phyloP scores from a whole-genome alignment of 2,797 vertebrate species.

The Poeciliopsis presidionis region DNA sequence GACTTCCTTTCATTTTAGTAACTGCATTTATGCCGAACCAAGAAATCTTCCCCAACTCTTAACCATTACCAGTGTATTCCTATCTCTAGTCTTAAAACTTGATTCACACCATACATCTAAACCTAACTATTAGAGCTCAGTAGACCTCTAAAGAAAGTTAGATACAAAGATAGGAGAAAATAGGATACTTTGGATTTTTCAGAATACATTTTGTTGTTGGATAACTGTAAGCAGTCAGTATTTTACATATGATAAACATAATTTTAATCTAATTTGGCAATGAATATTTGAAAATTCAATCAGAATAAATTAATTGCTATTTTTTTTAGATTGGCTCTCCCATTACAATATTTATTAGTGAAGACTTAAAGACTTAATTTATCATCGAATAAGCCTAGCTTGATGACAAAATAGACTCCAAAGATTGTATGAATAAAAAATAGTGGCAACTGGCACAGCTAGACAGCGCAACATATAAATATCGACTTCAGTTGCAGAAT shows the following conservation, averaged over 20 bases:
- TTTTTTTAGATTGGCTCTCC: background rate
- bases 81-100: background rate
- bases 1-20: background rate
- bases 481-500: background rate
- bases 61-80: background rate
- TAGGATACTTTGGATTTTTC: background rate
- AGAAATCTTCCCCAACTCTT: too few relatives aligned
- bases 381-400: background rate
- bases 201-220: background rate
- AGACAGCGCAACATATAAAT: background rate
- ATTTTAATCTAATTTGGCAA: background rate
- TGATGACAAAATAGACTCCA: background rate
- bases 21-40: background rate
- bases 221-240: background rate
- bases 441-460: background rate
- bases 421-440: background rate
- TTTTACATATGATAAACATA: background rate
- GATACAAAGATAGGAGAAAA: conserved; percentile 56
- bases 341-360: background rate
- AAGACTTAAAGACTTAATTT: conserved; percentile 1
- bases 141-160: conserved; percentile 19
- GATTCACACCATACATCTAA: too few relatives aligned
- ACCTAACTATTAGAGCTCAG: too few relatives aligned
- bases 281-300: background rate
- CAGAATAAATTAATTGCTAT: background rate